Conservation (phyloP, 23 tunicate species). For the Trididemnum clinides region DNA sequence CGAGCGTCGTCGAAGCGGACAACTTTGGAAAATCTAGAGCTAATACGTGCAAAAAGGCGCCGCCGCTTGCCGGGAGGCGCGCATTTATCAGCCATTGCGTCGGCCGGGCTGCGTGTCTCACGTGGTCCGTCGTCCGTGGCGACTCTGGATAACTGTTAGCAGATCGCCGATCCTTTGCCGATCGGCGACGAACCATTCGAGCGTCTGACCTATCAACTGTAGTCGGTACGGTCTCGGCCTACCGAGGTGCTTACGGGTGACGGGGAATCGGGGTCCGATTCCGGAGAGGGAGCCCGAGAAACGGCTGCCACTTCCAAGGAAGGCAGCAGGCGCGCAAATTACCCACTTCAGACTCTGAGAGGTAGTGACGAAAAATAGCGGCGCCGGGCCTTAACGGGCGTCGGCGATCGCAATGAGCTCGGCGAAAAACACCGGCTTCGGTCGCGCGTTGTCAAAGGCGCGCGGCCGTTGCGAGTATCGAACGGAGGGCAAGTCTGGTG, state of each 20-base stretch:
- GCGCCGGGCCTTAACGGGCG: slow-evolving; percentile 61
- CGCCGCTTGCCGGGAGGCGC: neutral
- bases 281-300: slow-evolving; percentile 31
- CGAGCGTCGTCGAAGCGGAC: no score
- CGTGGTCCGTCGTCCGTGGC: slow-evolving; percentile 23
- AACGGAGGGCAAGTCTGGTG: no score
- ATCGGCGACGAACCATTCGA: slow-evolving; percentile 39
- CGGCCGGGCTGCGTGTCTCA: neutral
- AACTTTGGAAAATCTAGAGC: no score
- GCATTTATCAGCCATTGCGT: neutral
- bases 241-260: slow-evolving; percentile 61
- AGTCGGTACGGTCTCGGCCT: slow-evolving; percentile 65
- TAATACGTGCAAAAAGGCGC: slow-evolving; percentile 4
- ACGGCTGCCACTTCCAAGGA: slow-evolving; percentile 91
- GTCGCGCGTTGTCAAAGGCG: no score
- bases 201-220: slow-evolving; percentile 57
- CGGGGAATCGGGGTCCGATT: slow-evolving; percentile 72
- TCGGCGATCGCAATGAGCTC: slow-evolving; percentile 76
- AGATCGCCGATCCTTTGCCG: slow-evolving; percentile 53
- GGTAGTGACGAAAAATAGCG: slow-evolving; percentile 84
- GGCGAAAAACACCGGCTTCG: slow-evolving; percentile 19
- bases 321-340: slow-evolving; percentile 90
- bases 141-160: slow-evolving; percentile 71
- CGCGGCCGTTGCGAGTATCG: no score
- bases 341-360: slow-evolving; percentile 84